phyloP scores from a whole-genome alignment of 2,113 vertebrate genomes.

The Cairina moschata region DNA sequence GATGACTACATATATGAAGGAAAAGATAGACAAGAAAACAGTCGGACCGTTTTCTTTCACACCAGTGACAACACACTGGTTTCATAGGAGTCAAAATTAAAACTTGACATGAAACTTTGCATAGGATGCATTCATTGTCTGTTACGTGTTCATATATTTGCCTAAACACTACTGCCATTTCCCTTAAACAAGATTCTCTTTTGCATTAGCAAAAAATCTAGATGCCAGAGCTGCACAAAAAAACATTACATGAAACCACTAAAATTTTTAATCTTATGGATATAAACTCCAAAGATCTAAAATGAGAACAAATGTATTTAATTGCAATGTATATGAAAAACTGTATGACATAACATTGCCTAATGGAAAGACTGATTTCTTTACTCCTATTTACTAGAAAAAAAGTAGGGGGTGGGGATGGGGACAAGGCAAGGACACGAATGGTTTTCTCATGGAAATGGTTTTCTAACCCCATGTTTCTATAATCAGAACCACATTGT shows the following conservation, averaged over 20 bases:
- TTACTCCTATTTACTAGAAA: background rate
- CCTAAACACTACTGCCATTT: background rate
- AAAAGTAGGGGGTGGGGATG: background rate
- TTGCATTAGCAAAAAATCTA: background rate
- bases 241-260: background rate
- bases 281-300: background rate
- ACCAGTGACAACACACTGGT: background rate
- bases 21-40: background rate
- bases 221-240: background rate
- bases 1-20: background rate
- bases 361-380: background rate
- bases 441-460: background rate
- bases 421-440: background rate
- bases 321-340: background rate
- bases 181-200: background rate
- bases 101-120: background rate
- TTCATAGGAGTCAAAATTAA: background rate
- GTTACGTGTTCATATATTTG: fast-evolving
- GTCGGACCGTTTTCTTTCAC: background rate
- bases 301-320: background rate
- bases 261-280: background rate
- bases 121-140: background rate
- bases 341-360: background rate
- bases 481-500: background rate
- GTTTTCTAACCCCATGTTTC: background rate